A percentile compares a stretch with the other conserved stretches of the same genome.
Evolutionary conservation across 2,888 invertebrate genomes (phyloP).

Genomic region (Spilosoma lubricipeda): DNA sequence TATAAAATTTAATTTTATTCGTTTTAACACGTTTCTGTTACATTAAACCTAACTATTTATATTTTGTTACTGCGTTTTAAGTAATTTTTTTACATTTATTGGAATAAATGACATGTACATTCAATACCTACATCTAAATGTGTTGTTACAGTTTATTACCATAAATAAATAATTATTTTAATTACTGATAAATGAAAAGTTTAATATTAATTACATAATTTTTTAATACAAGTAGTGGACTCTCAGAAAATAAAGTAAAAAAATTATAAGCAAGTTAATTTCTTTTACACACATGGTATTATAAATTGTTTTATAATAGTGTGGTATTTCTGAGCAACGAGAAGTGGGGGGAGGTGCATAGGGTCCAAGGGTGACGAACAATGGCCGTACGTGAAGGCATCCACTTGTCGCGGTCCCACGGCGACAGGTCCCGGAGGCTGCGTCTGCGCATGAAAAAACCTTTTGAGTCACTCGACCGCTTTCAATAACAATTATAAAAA

Average conservation of each 20-base stretch:
- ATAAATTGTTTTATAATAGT: constrained; percentile 1
- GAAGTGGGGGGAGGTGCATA: constrained; percentile 39
- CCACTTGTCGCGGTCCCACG: constrained; percentile 82
- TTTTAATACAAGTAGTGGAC: too few species aligned
- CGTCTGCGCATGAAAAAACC: constrained; percentile 54
- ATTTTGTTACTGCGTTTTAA: neutral
- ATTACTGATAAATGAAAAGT: constrained; percentile 24
- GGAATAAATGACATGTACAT: neutral
- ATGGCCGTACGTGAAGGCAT: constrained; percentile 84
- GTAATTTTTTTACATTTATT: neutral
- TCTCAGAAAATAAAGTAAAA: too few species aligned
- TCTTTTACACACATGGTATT: neutral
- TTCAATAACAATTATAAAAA: constrained; percentile 43
- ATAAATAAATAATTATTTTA: constrained; percentile 24
- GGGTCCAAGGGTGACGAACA: constrained; percentile 65
- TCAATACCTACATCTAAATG: too few species aligned
- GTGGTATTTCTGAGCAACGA: constrained; percentile 39
- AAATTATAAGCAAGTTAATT: too few species aligned
- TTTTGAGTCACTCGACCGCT: constrained; percentile 35
- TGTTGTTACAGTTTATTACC: too few species aligned
- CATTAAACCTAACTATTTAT: too few species aligned
- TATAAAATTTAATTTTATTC: constrained; percentile 41
- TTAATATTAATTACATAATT: too few species aligned
- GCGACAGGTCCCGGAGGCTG: constrained; percentile 73
- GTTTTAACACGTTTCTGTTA: neutral